Evolutionary conservation across 2,113 vertebrate species (phyloP).

Genomic region (Pachypanchax playfairii): DNA sequence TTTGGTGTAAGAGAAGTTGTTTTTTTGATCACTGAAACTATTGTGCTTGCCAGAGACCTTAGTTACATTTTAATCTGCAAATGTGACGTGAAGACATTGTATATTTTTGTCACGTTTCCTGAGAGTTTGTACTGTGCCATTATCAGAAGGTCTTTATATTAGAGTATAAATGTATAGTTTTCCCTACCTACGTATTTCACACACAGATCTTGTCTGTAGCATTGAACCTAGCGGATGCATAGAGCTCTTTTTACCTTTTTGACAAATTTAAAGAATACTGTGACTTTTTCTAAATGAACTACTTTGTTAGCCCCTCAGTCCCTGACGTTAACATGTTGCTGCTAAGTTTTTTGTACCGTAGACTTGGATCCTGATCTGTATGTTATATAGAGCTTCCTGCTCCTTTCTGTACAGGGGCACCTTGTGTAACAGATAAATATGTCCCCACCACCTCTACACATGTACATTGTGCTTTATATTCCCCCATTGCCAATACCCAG

Average conservation of each 20-base stretch:
- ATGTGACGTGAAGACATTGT: constrained; percentile 86
- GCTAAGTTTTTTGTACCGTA: constrained; percentile 95
- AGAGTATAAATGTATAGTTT: constrained; percentile 84
- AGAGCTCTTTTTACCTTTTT: constrained; percentile 87
- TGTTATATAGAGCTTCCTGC: constrained; percentile 77
- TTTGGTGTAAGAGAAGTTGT: constrained; percentile 75
- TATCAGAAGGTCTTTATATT: constrained; percentile 84
- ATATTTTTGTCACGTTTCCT: constrained; percentile 86
- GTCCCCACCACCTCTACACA: constrained; percentile 82
- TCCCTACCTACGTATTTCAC: constrained; percentile 81
- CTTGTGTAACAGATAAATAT: constrained; percentile 89
- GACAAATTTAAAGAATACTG: constrained; percentile 89
- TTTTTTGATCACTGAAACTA: constrained; percentile 81
- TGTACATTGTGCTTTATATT: constrained; percentile 91
- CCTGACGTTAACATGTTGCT: constrained; percentile 96
- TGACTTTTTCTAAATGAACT: constrained; percentile 91
- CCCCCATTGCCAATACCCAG: constrained; percentile 73
- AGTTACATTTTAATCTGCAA: constrained; percentile 85
- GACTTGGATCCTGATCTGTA: constrained; percentile 89
- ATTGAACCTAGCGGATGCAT: constrained; percentile 84
- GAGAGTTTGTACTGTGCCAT: constrained; percentile 84
- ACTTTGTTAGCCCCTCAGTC: constrained; percentile 88
- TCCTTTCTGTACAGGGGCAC: constrained; percentile 84
- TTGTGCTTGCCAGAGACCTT: constrained; percentile 81
- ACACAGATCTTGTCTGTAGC: constrained; percentile 81